Base-by-base conservation (phyloP, 1,140 invertebrate species). In the Drosophila orena region DNA sequence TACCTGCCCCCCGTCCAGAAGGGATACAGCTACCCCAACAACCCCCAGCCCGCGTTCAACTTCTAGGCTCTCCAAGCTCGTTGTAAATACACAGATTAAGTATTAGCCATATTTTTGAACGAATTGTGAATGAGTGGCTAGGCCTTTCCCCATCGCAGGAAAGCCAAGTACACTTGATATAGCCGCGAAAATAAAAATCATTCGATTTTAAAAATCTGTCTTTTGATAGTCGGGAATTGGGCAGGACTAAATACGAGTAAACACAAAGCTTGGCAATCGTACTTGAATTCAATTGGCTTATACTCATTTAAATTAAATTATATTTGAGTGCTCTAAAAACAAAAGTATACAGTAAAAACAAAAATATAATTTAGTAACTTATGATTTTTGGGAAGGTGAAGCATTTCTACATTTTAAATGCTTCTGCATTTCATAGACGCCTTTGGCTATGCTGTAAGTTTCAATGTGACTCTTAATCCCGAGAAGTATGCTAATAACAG, bases 11-110 rank as follows among this genome's bases (percentile, higher is more conserved):
- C 76, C 27, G 34, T 44, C 22, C 34, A 61, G 14, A 64, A 72
- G 58, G 91, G 90, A 22, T 92, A 92, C 62, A 79, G 68, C 69
- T 92, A 92, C 61, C 90, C 90, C 78, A 92, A 92, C 77, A 58
- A 92, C 47, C 91, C 91, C 35, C 72, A 92, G 50, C 91, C 91
- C 57, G 75, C 91, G 10, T 92, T 92, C 77, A 50, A 71, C 27
- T 91, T 62, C 60, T 92, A 91, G 78, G 56, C 52, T 54, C 44
- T 22, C 8, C 49, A 40, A 35, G 20, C 46, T 60, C 65, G 4
- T 64, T 83, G 59, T 79, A 89, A 79, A 79, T 68, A 60, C 37
- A 69, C 46, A 53, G 57, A 57, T 86, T 42, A 90, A 90, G 85
- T 90, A 90, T 90, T 90, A 90, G 81, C 70, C 61, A 60, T 50